Evolutionary conservation across 2,113 vertebrate species (phyloP), one percentile per base, ranked within the genome.

Genomic region (Polypterus senegalus): DNA sequence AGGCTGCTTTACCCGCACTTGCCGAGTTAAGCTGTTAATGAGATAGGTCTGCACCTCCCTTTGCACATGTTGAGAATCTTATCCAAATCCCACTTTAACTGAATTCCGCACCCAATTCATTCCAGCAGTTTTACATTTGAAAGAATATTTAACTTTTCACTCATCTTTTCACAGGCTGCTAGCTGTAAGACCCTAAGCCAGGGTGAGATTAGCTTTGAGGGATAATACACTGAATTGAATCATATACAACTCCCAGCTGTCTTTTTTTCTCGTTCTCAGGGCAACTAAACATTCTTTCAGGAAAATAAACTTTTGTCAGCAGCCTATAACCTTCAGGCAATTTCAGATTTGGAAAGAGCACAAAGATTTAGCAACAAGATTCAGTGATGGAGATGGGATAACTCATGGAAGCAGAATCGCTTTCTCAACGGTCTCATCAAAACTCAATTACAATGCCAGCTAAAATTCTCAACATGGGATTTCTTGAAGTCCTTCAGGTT

Each of bases 121-220:
- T 72, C 76, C 60, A 65, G 64, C 66, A 62, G 64, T 79, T 82
- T 74, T 77, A 77, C 80, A 85, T 88, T 76, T 83, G 77, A 81
- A 92, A 89, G 84, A 74, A 74, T 79, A 78, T 87, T 84, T 86
- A 82, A 84, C 74, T 88, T 81, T 84, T 81, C 76, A 72, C 68
- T 83, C 80, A 68, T 65, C 70, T 74, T 75, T 82, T 86, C 76
- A 76, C 72, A 63, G 72, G 63, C 70, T 66, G 72, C 60, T 69
- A 78, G 78, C 69, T 64, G 68, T 74, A 77, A 81, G 74, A 67
- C 75, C 74, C 73, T 76, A 85, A 87, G 73, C 72, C 80, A 66
- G 66, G 77, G 74, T 69, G 73, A 88, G 83, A 86, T 89, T 88
- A 90, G 84, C 81, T 87, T 79, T 64, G 63, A 74, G 73, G 72